phyloP scores from a whole-genome alignment of 2,888 invertebrate genomes.

The Mamestra brassicae region DNA sequence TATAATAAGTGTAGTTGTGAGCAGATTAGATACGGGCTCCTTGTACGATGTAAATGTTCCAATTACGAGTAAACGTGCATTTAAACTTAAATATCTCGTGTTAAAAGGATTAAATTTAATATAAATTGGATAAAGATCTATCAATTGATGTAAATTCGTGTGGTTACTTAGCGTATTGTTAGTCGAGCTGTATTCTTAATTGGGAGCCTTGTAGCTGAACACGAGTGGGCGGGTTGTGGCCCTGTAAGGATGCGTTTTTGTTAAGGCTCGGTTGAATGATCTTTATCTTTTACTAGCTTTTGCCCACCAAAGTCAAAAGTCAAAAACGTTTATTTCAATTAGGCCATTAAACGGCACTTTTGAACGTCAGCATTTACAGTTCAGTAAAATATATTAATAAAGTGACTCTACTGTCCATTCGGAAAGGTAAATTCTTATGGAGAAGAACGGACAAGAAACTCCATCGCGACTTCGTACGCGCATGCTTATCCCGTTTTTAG shows the following conservation, averaged over 20 bases:
- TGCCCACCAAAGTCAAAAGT: too few species aligned
- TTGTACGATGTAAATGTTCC: neutral
- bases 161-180: conserved; percentile 61
- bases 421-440: too few species aligned
- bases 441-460: too few species aligned
- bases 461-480: too few species aligned
- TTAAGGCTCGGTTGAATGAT: conserved; percentile 48
- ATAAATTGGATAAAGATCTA: conserved; percentile 56
- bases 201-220: conserved; percentile 70
- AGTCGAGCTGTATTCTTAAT: conserved; percentile 66
- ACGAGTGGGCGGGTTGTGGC: conserved; percentile 77
- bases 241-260: conserved; percentile 74
- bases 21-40: too few species aligned
- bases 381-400: too few species aligned
- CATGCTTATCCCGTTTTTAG: too few species aligned
- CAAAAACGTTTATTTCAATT: too few species aligned
- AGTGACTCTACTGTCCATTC: too few species aligned
- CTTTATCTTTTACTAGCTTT: neutral
- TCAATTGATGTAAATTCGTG: conserved; percentile 57
- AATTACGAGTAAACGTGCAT: neutral
- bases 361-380: too few species aligned
- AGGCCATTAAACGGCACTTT: too few species aligned
- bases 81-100: conserved; percentile 9
- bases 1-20: too few species aligned
- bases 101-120: conserved; percentile 10